A percentile compares a stretch with the other conserved stretches of the same genome.
These are phyloP conservation scores for Holcopasites calliopsidis DNA, from an alignment of 1,140 invertebrate genomes.

Conservation along the genomic window DNA sequence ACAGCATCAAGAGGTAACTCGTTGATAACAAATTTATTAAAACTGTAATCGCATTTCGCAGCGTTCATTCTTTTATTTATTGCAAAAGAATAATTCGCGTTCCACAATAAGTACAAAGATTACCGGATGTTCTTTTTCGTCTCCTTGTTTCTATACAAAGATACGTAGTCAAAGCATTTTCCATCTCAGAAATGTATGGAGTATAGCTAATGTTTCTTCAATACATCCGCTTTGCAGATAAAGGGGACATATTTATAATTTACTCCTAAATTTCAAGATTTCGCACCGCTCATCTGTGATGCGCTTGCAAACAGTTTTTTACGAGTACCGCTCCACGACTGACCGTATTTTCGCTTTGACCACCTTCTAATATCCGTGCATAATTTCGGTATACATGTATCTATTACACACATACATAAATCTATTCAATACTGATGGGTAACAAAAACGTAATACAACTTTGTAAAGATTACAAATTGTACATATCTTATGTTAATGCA, in stretches of 20 bases:
- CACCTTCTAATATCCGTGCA: slow-evolving; percentile 27
- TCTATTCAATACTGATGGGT: slow-evolving; percentile 45
- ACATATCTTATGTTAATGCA: slow-evolving; percentile 53
- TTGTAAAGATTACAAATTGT: slow-evolving; percentile 43
- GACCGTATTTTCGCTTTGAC: slow-evolving; percentile 28
- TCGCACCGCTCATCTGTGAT: slow-evolving; percentile 2
- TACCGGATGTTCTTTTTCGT: slow-evolving; percentile 3
- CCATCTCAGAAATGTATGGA: slow-evolving; percentile 2
- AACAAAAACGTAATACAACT: slow-evolving; percentile 51
- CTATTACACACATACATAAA: slow-evolving; percentile 43
- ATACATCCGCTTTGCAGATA: neutral
- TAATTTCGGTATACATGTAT: slow-evolving; percentile 33
- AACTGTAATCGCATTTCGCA: slow-evolving; percentile 41
- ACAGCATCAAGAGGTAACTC: slow-evolving; percentile 13
- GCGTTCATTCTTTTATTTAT: slow-evolving; percentile 2
- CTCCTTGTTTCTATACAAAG: neutral
- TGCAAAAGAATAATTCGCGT: no score
- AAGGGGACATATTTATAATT: neutral
- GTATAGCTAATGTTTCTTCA: slow-evolving; percentile 12
- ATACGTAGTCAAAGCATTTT: slow-evolving; percentile 5
- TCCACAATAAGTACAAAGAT: slow-evolving; percentile 40
- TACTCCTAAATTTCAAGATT: slow-evolving; percentile 7
- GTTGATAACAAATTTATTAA: slow-evolving; percentile 37
- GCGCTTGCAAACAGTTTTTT: slow-evolving; percentile 17
- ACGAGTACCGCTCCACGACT: slow-evolving; percentile 32